Percentiles rank a stretch among this genome's conserved stretches.
phyloP scores from a whole-genome alignment of 2,113 vertebrate species.

The Corvus moneduloides region DNA sequence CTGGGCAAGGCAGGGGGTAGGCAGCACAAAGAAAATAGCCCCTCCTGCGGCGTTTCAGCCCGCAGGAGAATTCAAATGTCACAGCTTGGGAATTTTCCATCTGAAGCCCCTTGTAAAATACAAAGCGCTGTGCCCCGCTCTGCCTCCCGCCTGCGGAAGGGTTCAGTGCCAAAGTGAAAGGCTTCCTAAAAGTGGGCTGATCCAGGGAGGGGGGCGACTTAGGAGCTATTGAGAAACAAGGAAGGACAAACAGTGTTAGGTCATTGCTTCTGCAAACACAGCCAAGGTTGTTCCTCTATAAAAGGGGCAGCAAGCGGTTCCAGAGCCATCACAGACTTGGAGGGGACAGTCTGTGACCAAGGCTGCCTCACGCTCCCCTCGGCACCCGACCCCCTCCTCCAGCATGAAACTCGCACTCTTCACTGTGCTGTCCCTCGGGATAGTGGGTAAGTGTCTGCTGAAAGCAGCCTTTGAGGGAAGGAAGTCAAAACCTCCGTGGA shows the following conservation, averaged over 20 bases:
- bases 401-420: constrained; percentile 24
- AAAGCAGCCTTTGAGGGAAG: neutral
- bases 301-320: constrained; percentile 28
- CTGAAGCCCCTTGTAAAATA: neutral
- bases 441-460: constrained; percentile 58
- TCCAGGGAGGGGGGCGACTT: neutral
- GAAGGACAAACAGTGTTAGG: constrained; percentile 69
- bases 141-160: neutral
- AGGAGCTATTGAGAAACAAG: constrained; percentile 68
- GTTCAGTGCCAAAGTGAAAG: constrained; percentile 56
- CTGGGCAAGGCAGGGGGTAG: constrained; percentile 22
- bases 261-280: constrained; percentile 69
- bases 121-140: neutral
- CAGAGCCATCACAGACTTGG: constrained; percentile 48
- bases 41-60: neutral
- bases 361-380: neutral
- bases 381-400: neutral
- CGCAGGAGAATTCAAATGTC: neutral
- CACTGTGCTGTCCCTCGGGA: constrained; percentile 40
- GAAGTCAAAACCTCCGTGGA: neutral
- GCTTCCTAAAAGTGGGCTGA: constrained; percentile 52
- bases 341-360: constrained; percentile 60
- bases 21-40: neutral
- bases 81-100: constrained; percentile 49
- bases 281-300: constrained; percentile 59